Base-by-base conservation (phyloP, 92 coral and sea anemone genomes). In the Phenganax subtilis region DNA sequence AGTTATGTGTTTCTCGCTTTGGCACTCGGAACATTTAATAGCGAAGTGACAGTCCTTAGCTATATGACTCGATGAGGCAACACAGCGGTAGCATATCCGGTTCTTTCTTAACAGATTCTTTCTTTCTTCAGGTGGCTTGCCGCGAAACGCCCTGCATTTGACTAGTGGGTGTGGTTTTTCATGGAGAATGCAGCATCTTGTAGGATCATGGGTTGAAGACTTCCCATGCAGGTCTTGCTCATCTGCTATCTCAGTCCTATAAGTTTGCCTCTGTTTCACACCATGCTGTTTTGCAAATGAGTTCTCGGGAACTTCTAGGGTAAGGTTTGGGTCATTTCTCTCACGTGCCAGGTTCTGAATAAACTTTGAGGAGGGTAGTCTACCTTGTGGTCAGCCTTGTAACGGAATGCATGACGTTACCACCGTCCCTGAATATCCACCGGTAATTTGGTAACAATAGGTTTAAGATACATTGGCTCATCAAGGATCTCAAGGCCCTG, bases 21-120 rank as follows among this genome's bases (percentile, higher is more conserved):
- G 58, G 53, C 88, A 84, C 54, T 61, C 55, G 9, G 82, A 15
- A 67, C 90, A 84, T 16, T 85, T 27, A 10, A 30, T 57, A 9
- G 86, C 71, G 51, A 28, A 14, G 20, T 72, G 51, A 81, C 90
- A 87, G 55, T 85, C 86, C 51, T 47, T 85, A 0, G 90, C 83
- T 15, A 51, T 27, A 54, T 87, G 86, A 53, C 31, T 4, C 77
- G 84, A 84, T 31, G 84, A 84, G n/a, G 90, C 57, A 73, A 87
- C 57, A 20, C 90, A 87, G 47, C 58, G 80, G 51, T 56, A 87
- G 16, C 88, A 87, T 3, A 87, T 57, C n/a, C 52, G 37, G 53
- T 88, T 55, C 83, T 82, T 85, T 15, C 84, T 65, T 14, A 85
- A 67, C 59, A 88, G 54, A 54, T 54, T 67, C 57, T n/a, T 85